Percentiles rank a stretch among this genome's conserved stretches.
phyloP scores from a whole-genome alignment of 2,888 invertebrate genomes.

The Cylloceria caligata region DNA sequence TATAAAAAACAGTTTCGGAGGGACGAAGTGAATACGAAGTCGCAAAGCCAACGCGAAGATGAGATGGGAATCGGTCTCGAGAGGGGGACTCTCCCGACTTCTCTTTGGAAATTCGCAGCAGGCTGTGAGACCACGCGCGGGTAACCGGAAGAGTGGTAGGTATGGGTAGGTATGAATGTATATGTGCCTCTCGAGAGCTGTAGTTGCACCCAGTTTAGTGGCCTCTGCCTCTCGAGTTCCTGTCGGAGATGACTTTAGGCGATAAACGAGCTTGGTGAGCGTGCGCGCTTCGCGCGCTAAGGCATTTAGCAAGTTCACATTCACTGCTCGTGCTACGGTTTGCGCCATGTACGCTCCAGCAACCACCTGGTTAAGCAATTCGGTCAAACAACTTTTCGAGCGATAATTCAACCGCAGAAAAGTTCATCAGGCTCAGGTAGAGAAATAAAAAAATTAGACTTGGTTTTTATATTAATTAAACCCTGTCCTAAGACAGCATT shows the following conservation, averaged over 20 bases:
- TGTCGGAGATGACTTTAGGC: slow-evolving; percentile 40
- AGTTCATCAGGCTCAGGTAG: not conserved
- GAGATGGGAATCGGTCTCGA: slow-evolving; percentile 60
- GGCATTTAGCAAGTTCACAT: slow-evolving; percentile 39
- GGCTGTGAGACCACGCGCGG: slow-evolving; percentile 26
- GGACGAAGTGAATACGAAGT: slow-evolving; percentile 52
- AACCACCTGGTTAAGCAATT: slow-evolving; percentile 37
- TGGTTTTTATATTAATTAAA: not conserved
- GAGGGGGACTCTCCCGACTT: slow-evolving; percentile 50
- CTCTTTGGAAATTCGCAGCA: slow-evolving; percentile 49
- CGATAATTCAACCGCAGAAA: slow-evolving; percentile 13
- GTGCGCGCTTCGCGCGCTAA: too few relatives aligned
- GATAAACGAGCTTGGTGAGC: slow-evolving; percentile 50
- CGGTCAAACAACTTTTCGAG: slow-evolving; percentile 17
- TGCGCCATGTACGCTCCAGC: slow-evolving; percentile 20
- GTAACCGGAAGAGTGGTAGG: slow-evolving; percentile 26
- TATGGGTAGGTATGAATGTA: slow-evolving; percentile 9
- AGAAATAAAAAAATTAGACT: not conserved
- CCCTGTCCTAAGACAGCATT: not conserved
- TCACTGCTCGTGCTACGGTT: slow-evolving; percentile 7
- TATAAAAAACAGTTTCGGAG: slow-evolving; percentile 61
- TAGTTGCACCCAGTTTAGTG: slow-evolving; percentile 31
- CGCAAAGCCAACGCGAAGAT: slow-evolving; percentile 9
- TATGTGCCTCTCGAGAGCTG: slow-evolving; percentile 15
- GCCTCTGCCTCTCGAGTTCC: slow-evolving; percentile 34